phyloP scores from a whole-genome alignment of 1,140 invertebrate genomes.

The Anoplolepis gracilipes region DNA sequence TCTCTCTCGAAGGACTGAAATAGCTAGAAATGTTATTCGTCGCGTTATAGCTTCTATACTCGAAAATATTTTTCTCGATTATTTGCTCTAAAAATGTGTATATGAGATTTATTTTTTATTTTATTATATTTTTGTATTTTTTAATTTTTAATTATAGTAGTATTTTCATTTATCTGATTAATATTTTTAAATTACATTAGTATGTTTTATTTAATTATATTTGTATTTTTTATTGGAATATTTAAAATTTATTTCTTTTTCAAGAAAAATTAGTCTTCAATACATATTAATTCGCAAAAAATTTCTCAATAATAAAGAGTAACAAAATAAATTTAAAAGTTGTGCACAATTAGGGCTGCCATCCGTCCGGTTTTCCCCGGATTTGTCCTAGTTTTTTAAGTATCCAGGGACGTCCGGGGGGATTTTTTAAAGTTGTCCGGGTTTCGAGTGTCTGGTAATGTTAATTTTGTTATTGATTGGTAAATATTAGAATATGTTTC shows the following conservation, averaged over 20 bases:
- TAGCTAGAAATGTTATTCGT: constrained; percentile 26
- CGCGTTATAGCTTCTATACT: constrained; percentile 5
- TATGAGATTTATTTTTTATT: no score
- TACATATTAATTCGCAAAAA: not conserved
- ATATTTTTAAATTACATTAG: not conserved
- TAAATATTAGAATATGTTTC: no score
- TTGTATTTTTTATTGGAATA: not conserved
- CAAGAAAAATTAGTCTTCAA: not conserved
- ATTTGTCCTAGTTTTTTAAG: no score
- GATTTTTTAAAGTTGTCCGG: no score
- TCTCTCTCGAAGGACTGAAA: constrained; percentile 3
- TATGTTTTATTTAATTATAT: not conserved
- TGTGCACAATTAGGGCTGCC: not conserved
- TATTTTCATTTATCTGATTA: no score
- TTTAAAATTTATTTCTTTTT: not conserved
- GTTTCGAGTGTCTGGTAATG: no score
- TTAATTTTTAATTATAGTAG: not conserved
- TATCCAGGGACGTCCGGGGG: no score
- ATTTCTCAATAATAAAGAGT: not conserved
- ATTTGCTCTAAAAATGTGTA: constrained; percentile 21
- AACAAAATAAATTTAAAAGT: constrained; percentile 8
- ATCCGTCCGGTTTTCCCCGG: no score
- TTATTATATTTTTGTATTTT: not conserved
- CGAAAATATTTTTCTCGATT: constrained; percentile 34
- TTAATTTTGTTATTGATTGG: no score